Evolutionary conservation across 2,797 vertebrate genomes (phyloP), one percentile per base, ranked within the genome.

Genomic region (Anguilla obscura): DNA sequence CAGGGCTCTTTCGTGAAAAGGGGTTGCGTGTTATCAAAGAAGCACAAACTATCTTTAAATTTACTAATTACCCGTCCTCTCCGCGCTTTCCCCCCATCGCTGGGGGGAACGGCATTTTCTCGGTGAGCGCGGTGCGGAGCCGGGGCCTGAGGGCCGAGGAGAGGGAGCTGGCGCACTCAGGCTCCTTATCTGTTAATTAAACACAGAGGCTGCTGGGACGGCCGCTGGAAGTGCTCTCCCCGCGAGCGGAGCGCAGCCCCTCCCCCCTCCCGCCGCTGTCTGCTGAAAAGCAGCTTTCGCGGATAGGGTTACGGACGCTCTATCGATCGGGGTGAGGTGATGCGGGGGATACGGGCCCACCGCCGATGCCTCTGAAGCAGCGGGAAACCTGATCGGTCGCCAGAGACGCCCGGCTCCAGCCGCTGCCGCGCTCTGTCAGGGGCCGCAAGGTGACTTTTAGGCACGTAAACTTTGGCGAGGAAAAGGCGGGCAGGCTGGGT

Each of bases 401-500:
- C 80, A 88, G 91, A 95, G 91, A 93, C 85, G 87, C 88, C 76
- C 82, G 16, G 58, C 89, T 54, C 87, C 91, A 90, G 89, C 60
- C 90, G 87, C 85, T 90, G 79, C 76, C 88, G 66, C 87, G 12
- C 30, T 89, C 89, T 85, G 48, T 90, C 89, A 50, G 66, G 89
- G 88, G 40, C 88, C 84, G 21, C 87, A 94, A 94, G 93, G 93
- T 95, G 95, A 95, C 94, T 93, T 95, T 94, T 90, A 92, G 91
- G 86, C 93, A 93, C 89, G 92, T 92, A 40, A 90, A 91, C 86
- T 40, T 74, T 86, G 50, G 54, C 18, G 50, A 79, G n/a, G 8
- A 48, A n/a, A 27, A n/a, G 66, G n/a, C 9, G 82, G 10, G 9
- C 1, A 9, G 48, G 27, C 9, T 9, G 48, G 8, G 50, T 30